These are phyloP conservation scores for Drosophila antonietae DNA, from an alignment of 2,888 invertebrate genomes.

Conservation along the genomic window DNA sequence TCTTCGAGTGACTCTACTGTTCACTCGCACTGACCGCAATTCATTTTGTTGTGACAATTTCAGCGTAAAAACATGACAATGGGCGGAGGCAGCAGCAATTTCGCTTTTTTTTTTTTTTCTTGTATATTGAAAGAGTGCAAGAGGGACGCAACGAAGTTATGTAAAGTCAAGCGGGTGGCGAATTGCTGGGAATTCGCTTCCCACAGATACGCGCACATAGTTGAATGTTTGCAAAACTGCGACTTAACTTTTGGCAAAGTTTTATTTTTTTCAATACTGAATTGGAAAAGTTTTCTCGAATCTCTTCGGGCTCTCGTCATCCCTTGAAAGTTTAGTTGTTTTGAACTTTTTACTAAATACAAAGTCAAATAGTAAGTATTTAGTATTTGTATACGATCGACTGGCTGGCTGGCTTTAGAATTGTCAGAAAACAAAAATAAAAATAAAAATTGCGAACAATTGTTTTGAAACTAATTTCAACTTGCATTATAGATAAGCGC, in stretches of 20 bases:
- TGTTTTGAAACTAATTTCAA: neutral
- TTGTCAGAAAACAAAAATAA: neutral
- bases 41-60: slow-evolving; percentile 76
- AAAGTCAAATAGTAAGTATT: neutral
- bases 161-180: slow-evolving; percentile 31
- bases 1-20: slow-evolving; percentile 3
- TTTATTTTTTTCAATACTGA: slow-evolving; percentile 12
- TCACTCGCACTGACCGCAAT: slow-evolving; percentile 64
- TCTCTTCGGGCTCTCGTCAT: neutral
- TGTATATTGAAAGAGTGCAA: slow-evolving; percentile 31
- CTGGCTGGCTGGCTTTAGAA: neutral
- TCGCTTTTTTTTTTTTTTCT: slow-evolving; percentile 7
- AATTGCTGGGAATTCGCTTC: slow-evolving; percentile 33
- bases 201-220: slow-evolving; percentile 11
- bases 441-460: neutral
- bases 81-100: slow-evolving; percentile 15
- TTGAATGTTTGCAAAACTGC: slow-evolving; percentile 21
- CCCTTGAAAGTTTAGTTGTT: slow-evolving; percentile 1
- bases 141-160: slow-evolving; percentile 10
- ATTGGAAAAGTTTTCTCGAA: slow-evolving; percentile 41
- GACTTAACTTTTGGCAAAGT: slow-evolving; percentile 14
- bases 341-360: slow-evolving; percentile 6
- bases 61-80: slow-evolving; percentile 69
- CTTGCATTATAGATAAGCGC: neutral
- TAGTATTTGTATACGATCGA: neutral